A percentile compares a stretch with the other conserved stretches of the same genome.
phyloP scores from a whole-genome alignment of 2,888 invertebrate species.

The Leucoptera coffeella region DNA sequence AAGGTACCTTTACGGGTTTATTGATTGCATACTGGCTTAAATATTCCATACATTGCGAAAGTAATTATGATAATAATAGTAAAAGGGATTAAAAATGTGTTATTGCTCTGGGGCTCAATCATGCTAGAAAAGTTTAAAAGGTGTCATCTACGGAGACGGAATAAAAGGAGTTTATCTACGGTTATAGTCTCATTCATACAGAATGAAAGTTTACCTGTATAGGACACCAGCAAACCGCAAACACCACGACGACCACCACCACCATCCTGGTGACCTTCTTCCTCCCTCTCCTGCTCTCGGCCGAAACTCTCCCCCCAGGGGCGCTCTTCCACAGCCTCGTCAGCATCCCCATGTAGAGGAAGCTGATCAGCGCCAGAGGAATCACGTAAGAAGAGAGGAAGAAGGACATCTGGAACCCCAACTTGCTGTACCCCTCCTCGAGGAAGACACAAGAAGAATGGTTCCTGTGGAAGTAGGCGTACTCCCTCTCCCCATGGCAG shows the following conservation, averaged over 20 bases:
- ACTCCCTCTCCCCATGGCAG: slow-evolving; percentile 69
- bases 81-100: too few relatives aligned
- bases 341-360: slow-evolving; percentile 86
- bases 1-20: too few relatives aligned
- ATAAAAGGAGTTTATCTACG: background rate
- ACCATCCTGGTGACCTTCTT: slow-evolving; percentile 89
- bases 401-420: slow-evolving; percentile 71
- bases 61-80: too few relatives aligned
- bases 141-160: too few relatives aligned
- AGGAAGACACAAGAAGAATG: slow-evolving; percentile 66
- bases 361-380: slow-evolving; percentile 79
- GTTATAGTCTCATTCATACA: slow-evolving; percentile 1
- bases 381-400: slow-evolving; percentile 84
- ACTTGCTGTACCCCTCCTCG: slow-evolving; percentile 56
- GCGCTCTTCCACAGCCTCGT: slow-evolving; percentile 80
- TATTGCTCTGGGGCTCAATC: too few relatives aligned
- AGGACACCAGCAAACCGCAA: slow-evolving; percentile 92
- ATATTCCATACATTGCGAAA: too few relatives aligned
- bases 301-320: slow-evolving; percentile 73
- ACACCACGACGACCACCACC: slow-evolving; percentile 83
- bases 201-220: slow-evolving; percentile 65
- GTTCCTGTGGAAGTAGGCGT: slow-evolving; percentile 56
- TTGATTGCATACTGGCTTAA: too few relatives aligned
- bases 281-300: slow-evolving; percentile 77
- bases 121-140: too few relatives aligned